phyloP scores from a whole-genome alignment of 2,113 vertebrate genomes.

The Sceloporus tristichus region DNA sequence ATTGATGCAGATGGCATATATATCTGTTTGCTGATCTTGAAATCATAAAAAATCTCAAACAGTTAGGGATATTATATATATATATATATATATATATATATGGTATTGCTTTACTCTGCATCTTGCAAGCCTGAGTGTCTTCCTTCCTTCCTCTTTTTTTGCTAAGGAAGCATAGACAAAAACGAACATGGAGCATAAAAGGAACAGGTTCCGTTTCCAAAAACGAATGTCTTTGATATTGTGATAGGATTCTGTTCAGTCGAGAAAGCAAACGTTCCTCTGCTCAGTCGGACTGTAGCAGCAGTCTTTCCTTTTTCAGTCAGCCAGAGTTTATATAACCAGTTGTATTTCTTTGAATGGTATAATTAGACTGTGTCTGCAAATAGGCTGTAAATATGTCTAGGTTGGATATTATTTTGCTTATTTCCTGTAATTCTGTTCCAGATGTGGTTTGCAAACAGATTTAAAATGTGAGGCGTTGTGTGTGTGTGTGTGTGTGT shows the following conservation, averaged over 20 bases:
- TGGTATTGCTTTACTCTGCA: neutral
- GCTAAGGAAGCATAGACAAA: neutral
- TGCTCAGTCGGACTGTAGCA: constrained; percentile 58
- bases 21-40: neutral
- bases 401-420: constrained; percentile 39
- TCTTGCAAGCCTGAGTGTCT: constrained; percentile 13
- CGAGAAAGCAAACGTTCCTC: neutral
- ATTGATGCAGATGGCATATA: neutral
- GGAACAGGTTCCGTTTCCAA: neutral
- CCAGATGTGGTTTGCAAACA: constrained; percentile 60
- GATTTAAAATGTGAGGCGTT: constrained; percentile 47
- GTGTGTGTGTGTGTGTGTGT: neutral
- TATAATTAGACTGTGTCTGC: constrained; percentile 71
- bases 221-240: constrained; percentile 1
- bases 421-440: constrained; percentile 49
- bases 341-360: constrained; percentile 61
- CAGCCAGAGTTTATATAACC: constrained; percentile 62
- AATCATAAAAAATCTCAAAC: neutral
- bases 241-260: constrained; percentile 35
- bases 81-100: too few relatives aligned
- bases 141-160: too few relatives aligned
- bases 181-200: neutral
- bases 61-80: constrained; percentile 7
- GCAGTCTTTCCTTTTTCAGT: constrained; percentile 57
- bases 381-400: constrained; percentile 62